These are phyloP conservation scores for Sus scrofa DNA, from an alignment of 2,113 vertebrate species.

Conservation along the genomic window DNA sequence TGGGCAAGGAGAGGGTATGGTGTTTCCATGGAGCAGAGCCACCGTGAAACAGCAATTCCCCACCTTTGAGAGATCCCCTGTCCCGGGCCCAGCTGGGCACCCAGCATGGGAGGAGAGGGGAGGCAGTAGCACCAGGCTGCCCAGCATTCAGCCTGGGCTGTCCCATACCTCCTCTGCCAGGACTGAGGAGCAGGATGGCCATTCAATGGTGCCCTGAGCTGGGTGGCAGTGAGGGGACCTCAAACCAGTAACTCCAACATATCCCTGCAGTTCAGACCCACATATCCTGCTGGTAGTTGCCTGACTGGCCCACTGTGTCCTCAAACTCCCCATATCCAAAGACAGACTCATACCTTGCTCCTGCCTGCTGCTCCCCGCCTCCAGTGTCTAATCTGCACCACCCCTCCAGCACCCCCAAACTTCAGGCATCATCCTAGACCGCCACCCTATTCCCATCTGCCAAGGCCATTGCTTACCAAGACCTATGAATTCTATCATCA, in stretches of 20 bases:
- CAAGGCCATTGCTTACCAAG: not conserved
- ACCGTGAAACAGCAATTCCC: too few species aligned
- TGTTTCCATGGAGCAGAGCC: not conserved
- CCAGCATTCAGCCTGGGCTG: not conserved
- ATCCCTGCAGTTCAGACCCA: not conserved
- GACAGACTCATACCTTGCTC: accelerated
- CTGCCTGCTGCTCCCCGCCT: accelerated
- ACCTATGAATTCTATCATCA: not conserved
- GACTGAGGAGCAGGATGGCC: not conserved
- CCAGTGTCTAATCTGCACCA: accelerated
- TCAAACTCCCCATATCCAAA: not conserved
- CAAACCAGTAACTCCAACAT: not conserved
- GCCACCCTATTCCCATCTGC: not conserved
- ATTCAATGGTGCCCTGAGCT: accelerated
- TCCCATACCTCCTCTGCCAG: not conserved
- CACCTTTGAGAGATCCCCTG: not conserved
- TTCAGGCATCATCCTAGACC: accelerated
- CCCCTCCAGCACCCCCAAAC: too few species aligned
- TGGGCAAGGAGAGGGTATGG: not conserved
- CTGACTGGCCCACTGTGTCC: not conserved
- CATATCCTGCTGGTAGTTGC: not conserved
- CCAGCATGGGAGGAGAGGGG: not conserved
- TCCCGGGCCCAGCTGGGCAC: not conserved
- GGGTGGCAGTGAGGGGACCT: accelerated
- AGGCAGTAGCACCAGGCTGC: not conserved